Evolutionary conservation across 2,888 invertebrate species (phyloP), one percentile per base, ranked within the genome.

Genomic region (Andrena camellia): DNA sequence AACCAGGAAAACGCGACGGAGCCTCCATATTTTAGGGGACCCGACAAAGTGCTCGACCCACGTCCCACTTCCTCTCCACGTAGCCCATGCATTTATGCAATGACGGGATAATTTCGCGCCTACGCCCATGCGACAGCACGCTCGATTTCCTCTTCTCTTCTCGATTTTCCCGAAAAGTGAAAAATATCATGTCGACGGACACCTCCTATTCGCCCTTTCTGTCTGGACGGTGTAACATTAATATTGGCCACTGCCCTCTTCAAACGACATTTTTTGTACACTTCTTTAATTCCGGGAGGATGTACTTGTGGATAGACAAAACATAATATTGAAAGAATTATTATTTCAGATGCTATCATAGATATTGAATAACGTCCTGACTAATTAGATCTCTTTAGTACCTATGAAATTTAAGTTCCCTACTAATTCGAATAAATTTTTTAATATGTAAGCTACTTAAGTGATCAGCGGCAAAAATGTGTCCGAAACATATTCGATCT

Each of bases 31-130:
- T 90, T 90, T 88, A 90, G 86, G 88, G 83, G 78, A 87, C 80
- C 82, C 86, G 89, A 88, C 88, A 88, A 88, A 88, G 87, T 88
- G 87, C 88, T 89, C 88, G 87, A 86, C 87, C 81, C 82, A 78
- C 81, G 85, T 77, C 77, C 78, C 88, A 80, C 84, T 84, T 75
- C 85, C 64, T 76, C 68, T 71, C 57, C 64, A 5, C 77, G 86
- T 88, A 88, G 90, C 87, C 91, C 88, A 92, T 92, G 90, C 91
- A 92, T 92, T 92, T 90, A 92, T 92, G 90, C 91, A 92, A 92
- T 91, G 88, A 89, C 87, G 83, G 86, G 88, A 90, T 92, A 92
- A 92, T 92, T 92, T 91, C 88, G 88, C 85, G 88, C 88, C 90
- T 90, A 88, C 85, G 86, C 75, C 88, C 85, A 84, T 71, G 81